These are phyloP conservation scores for Dolichallabes microphthalmus DNA, from an alignment of 2,113 vertebrate species.

Conservation along the genomic window DNA sequence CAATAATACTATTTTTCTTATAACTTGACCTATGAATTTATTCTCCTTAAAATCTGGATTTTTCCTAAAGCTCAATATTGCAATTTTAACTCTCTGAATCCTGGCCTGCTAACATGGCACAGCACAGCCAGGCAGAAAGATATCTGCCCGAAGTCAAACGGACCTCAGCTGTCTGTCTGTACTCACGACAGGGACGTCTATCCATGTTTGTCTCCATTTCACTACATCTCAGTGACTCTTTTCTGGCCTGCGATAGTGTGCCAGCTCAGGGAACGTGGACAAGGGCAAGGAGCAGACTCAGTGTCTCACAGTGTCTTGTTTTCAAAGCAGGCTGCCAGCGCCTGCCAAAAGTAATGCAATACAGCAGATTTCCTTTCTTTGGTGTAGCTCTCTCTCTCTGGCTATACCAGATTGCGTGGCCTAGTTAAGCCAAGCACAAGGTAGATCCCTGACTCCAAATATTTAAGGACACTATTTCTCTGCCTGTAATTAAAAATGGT, in stretches of 20 bases:
- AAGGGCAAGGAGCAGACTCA: constrained; percentile 28
- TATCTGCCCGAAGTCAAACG: constrained; percentile 11
- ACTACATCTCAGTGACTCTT: constrained; percentile 11
- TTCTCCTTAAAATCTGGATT: not conserved
- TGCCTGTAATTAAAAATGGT: constrained; percentile 71
- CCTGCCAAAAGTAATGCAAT: constrained; percentile 40
- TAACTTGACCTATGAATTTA: not conserved
- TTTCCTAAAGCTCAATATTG: constrained; percentile 11
- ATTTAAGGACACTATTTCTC: constrained; percentile 70
- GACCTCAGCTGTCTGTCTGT: not conserved
- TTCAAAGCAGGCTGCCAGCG: constrained; percentile 14
- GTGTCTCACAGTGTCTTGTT: constrained; percentile 34
- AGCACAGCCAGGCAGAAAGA: not conserved
- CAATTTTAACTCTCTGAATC: not conserved
- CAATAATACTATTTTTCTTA: not conserved
- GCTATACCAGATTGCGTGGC: constrained; percentile 42
- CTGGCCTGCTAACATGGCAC: not conserved
- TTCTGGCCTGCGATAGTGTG: constrained; percentile 10
- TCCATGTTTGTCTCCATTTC: not conserved
- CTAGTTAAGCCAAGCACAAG: constrained; percentile 44
- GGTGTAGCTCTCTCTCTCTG: not conserved
- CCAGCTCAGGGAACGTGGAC: constrained; percentile 23
- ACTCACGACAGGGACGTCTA: not conserved
- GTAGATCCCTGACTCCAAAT: constrained; percentile 68
- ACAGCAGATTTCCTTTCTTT: constrained; percentile 37